Evolutionary conservation across 2,113 vertebrate genomes (phyloP), one percentile per base, ranked within the genome.

Genomic region (Calyptomena viridis): DNA sequence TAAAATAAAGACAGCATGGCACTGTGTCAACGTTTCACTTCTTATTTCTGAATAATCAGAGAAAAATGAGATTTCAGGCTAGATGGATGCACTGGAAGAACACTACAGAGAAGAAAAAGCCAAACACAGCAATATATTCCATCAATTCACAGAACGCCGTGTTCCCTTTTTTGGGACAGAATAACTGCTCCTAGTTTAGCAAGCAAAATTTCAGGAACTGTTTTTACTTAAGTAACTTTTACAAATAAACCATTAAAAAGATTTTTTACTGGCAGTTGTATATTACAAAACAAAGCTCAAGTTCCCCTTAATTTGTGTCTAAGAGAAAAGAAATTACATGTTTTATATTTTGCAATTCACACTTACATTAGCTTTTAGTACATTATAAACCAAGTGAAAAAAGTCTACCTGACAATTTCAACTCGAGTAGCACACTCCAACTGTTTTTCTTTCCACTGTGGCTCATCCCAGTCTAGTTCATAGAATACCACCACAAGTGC

Each of bases 401-500:
- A 40, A 24, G 30, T 63, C 11, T 96, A 99, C 99, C 99, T 99
- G 95, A 99, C 99, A 67, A 99, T 99, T 93, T 99, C 99, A 89
- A 99, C 99, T 96, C 98, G 98, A 79, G 99, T 99, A 13, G 99
- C 99, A 72, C 99, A 99, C 88, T 99, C 99, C 0, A 98, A 98
- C 90, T 99, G 99, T 62, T 99, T 99, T 85, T 99, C 99, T 82
- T 99, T 99, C 99, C 99, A 99, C 58, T 99, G 99, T 1, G 98
- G 98, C 49, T 99, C 99, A 30, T 99, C 99, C 99, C 99, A 99
- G 96, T 99, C 99, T 80, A 99, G 97, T 73, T 99, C 99, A 64
- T 99, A 99, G 94, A 99, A 99, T 25, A 99, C 99, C 39, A 99
- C 99, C 37, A 99, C 99, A 71, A 99, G 98, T 4, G 99, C 99